phyloP scores from a whole-genome alignment of 2,888 invertebrate genomes.

The Eupithecia pulchellata region DNA sequence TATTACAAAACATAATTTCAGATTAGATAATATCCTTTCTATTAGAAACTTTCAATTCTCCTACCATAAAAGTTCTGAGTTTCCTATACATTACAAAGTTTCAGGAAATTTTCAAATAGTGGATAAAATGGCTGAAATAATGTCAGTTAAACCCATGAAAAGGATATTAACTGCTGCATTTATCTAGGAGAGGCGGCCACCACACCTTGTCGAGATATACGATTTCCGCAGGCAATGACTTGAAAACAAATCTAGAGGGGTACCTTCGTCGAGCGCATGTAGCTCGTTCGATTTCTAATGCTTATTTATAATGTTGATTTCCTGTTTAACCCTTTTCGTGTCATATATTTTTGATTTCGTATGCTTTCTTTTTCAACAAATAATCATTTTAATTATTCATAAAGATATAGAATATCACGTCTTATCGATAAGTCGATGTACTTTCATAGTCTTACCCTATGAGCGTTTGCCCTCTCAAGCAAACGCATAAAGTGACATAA shows the following conservation, averaged over 20 bases:
- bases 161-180: slow-evolving; percentile 60
- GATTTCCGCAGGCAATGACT: slow-evolving; percentile 56
- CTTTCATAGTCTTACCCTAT: not conserved
- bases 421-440: not conserved
- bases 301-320: slow-evolving; percentile 21
- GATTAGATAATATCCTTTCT: not conserved
- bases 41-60: not conserved
- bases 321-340: not conserved
- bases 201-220: slow-evolving; percentile 58
- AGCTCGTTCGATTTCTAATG: slow-evolving; percentile 25
- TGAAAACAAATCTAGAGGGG: slow-evolving; percentile 51
- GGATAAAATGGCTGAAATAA: slow-evolving; percentile 54
- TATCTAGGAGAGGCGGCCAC: slow-evolving; percentile 54
- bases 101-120: slow-evolving; percentile 43
- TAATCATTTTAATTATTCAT: not conserved
- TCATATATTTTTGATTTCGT: not conserved
- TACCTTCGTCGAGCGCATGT: slow-evolving; percentile 35
- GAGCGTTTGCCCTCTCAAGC: not conserved
- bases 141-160: slow-evolving; percentile 55
- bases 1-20: not conserved
- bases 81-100: slow-evolving; percentile 30
- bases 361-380: not conserved
- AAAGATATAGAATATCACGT: not conserved
- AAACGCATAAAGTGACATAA: not conserved
- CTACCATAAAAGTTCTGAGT: not conserved